Evolutionary conservation across 2,888 invertebrate species (phyloP).

Genomic region (Clusia tigrina): DNA sequence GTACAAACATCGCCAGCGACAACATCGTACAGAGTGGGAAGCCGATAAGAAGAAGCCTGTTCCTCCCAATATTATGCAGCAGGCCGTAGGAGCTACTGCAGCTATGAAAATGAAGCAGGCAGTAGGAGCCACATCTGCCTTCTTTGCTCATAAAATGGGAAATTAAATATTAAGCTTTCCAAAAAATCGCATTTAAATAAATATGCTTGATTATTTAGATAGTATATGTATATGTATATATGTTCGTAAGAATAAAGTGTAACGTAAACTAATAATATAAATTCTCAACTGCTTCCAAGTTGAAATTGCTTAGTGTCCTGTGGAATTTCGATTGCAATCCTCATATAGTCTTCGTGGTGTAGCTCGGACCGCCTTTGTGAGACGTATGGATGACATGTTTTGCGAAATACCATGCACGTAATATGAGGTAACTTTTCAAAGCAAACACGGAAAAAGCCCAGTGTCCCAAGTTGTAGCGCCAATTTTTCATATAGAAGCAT

Average conservation of each 20-base stretch:
- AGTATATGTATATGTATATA: too few relatives aligned
- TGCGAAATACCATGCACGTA: conserved; percentile 89
- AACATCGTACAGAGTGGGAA: conserved; percentile 60
- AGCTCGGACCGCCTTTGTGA: conserved; percentile 72
- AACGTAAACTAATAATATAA: too few relatives aligned
- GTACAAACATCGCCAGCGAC: conserved; percentile 61
- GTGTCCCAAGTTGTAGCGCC: conserved; percentile 77
- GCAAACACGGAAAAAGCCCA: conserved; percentile 82
- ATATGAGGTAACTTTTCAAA: conserved; percentile 87
- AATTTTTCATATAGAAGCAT: conserved; percentile 86
- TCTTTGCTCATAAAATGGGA: conserved; percentile 36
- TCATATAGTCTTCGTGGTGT: conserved; percentile 69
- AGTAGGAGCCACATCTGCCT: conserved; percentile 30
- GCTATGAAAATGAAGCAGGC: conserved; percentile 46
- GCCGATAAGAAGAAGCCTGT: conserved; percentile 55
- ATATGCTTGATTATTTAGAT: too few relatives aligned
- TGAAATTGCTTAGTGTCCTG: conserved; percentile 75
- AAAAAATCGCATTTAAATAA: too few relatives aligned
- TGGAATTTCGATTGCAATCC: conserved; percentile 74
- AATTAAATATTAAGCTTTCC: too few relatives aligned
- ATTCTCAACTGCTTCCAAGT: too few relatives aligned
- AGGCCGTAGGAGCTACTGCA: conserved; percentile 47
- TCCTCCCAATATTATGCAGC: conserved; percentile 58
- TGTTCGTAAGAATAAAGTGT: too few relatives aligned
- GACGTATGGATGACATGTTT: conserved; percentile 69